Evolutionary conservation across 2,113 vertebrate genomes (phyloP).

Genomic region (Oreotrochilus melanogaster): DNA sequence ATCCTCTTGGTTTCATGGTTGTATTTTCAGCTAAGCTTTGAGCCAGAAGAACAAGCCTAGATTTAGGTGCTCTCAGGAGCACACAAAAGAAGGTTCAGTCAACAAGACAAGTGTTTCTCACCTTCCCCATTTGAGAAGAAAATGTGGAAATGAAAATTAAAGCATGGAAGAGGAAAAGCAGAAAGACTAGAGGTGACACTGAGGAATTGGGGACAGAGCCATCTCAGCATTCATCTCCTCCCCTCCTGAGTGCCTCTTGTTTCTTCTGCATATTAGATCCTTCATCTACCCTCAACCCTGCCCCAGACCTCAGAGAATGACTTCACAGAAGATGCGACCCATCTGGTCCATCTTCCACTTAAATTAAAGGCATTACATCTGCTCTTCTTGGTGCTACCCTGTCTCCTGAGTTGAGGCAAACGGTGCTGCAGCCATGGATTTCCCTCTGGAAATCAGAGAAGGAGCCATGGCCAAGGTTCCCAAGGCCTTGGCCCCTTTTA

Average conservation of each 20-base stretch:
- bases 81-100: background rate
- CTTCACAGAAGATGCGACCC: background rate
- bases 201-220: background rate
- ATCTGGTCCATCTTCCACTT: background rate
- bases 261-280: background rate
- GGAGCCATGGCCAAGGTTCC: background rate
- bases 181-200: background rate
- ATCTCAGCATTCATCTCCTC: background rate
- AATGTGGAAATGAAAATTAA: background rate
- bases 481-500: background rate
- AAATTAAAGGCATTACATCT: background rate
- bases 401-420: background rate
- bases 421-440: fast-evolving
- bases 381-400: background rate
- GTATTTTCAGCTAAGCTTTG: background rate
- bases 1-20: background rate
- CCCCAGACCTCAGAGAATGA: background rate
- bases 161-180: background rate
- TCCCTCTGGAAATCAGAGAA: background rate
- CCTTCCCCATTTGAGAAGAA: background rate
- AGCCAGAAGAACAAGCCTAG: background rate
- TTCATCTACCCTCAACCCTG: background rate
- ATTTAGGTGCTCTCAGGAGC: background rate
- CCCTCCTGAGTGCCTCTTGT: background rate
- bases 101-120: background rate